Conservation (phyloP, 2,113 vertebrate species). For the Synodontis membranacea region DNA sequence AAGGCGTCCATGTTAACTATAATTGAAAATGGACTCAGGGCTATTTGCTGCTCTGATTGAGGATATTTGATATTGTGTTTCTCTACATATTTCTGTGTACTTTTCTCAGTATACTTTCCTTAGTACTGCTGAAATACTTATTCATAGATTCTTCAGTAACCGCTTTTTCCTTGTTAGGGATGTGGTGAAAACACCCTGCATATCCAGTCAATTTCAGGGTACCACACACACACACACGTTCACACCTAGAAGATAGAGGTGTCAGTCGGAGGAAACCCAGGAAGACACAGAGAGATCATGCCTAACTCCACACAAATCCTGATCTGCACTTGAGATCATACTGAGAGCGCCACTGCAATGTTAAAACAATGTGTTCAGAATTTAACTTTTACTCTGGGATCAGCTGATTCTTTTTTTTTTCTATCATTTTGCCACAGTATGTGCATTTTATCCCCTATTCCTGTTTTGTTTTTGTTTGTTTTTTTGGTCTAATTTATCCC, state of each 20-base stretch:
- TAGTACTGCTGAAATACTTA: not conserved
- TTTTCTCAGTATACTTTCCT: not conserved
- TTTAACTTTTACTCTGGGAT: not conserved
- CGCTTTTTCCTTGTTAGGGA: not conserved
- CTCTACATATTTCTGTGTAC: not conserved
- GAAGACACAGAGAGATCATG: not conserved
- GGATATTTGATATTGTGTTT: too few relatives aligned
- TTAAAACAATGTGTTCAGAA: not conserved
- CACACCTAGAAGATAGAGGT: not conserved
- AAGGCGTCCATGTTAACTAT: not conserved
- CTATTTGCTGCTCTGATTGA: not conserved
- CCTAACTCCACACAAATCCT: not conserved
- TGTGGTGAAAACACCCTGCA: not conserved
- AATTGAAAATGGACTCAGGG: not conserved
- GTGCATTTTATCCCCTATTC: not conserved
- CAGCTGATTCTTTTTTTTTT: not conserved
- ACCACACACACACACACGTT: not conserved
- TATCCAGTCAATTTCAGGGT: not conserved
- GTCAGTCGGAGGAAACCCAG: not conserved
- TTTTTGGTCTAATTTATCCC: too few relatives aligned
- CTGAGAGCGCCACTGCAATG: not conserved
- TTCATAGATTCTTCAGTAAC: not conserved
- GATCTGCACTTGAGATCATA: not conserved
- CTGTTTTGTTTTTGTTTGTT: not conserved
- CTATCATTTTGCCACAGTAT: too few relatives aligned